Conservation (phyloP, 2,797 vertebrate species). For the Cossypha niveicapilla region DNA sequence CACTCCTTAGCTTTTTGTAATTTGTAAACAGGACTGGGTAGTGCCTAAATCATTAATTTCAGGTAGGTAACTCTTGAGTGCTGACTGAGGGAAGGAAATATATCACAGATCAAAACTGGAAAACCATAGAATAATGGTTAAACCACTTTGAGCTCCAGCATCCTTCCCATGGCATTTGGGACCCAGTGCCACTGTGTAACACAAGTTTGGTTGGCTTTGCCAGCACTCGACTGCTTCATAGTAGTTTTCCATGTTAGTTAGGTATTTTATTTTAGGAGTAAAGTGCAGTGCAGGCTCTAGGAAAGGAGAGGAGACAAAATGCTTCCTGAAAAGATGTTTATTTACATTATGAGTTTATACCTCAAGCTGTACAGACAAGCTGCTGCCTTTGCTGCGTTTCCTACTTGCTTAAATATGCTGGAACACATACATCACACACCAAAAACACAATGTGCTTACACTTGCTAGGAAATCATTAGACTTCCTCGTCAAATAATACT, state of each 20-base stretch:
- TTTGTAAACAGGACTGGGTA: not conserved
- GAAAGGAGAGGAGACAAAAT: not conserved
- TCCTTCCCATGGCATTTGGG: not conserved
- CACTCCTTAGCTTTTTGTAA: not conserved
- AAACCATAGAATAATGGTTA: not conserved
- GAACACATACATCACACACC: not conserved
- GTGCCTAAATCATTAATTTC: not conserved
- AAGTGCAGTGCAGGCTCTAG: not conserved
- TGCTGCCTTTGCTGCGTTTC: not conserved
- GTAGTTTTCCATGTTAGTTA: not conserved
- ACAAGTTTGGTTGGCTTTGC: not conserved
- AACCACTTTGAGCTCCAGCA: not conserved
- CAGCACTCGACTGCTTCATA: not conserved
- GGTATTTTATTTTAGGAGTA: not conserved
- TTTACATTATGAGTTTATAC: not conserved
- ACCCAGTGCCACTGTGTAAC: not conserved
- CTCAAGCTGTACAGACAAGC: not conserved
- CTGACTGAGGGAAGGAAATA: not conserved
- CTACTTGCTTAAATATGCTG: not conserved
- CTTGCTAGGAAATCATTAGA: not conserved
- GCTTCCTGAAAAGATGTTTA: not conserved
- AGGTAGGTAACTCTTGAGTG: not conserved
- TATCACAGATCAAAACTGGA: not conserved
- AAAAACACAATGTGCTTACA: not conserved
- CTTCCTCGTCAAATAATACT: not conserved